Conservation (phyloP, 2,888 invertebrate genomes). For the Athalia rosae region DNA sequence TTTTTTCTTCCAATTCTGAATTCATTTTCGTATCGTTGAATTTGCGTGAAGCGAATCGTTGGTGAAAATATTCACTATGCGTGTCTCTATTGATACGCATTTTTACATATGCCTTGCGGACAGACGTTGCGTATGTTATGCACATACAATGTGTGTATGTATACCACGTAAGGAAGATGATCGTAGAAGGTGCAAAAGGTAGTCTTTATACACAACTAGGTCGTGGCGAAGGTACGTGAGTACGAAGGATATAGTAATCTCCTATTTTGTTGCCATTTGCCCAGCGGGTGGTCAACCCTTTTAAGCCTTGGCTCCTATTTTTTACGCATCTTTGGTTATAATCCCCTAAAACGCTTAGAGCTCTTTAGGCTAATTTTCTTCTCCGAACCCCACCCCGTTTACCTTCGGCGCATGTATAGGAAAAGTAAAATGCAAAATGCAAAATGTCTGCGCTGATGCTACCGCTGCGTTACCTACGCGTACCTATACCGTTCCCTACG, state of each 20-base stretch:
- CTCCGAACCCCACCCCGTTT: slow-evolving; percentile 46
- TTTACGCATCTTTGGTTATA: slow-evolving; percentile 71
- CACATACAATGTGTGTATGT: not conserved
- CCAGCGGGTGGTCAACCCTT: slow-evolving; percentile 73
- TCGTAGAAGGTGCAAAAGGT: not conserved
- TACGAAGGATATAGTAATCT: slow-evolving; percentile 16
- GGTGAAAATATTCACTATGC: slow-evolving; percentile 5
- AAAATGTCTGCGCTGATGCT: too few species aligned
- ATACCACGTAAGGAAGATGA: not conserved
- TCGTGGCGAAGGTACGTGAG: not conserved
- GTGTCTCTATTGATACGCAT: not conserved
- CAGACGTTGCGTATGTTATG: not conserved
- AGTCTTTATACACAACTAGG: not conserved
- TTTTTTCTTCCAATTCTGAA: not conserved
- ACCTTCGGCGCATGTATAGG: slow-evolving; percentile 29
- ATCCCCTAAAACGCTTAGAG: slow-evolving; percentile 73
- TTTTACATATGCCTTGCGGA: not conserved
- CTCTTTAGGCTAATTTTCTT: slow-evolving; percentile 69
- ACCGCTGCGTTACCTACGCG: not conserved
- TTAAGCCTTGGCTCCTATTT: slow-evolving; percentile 57
- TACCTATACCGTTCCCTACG: not conserved
- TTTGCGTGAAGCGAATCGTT: not conserved
- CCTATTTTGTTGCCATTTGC: slow-evolving; percentile 57
- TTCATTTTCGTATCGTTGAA: not conserved
- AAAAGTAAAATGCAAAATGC: slow-evolving; percentile 41